Percentiles rank a stretch among this genome's conserved stretches.
phyloP scores from a whole-genome alignment of 2,888 invertebrate genomes.

The Neria commutata region DNA sequence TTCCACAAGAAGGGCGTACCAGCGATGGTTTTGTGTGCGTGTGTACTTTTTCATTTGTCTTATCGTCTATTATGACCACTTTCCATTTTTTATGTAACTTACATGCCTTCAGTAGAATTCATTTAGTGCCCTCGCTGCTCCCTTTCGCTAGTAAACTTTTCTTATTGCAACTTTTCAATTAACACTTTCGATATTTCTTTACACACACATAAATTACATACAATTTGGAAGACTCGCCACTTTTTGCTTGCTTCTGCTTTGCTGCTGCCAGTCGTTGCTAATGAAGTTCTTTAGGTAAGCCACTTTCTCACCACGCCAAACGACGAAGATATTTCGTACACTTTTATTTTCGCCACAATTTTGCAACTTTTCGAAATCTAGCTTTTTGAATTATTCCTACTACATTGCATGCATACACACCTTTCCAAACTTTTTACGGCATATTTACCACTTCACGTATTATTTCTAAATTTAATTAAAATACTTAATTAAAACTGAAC shows the following conservation, averaged over 20 bases:
- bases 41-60: too few relatives aligned
- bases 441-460: neutral
- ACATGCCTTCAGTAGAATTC: neutral
- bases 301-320: constrained; percentile 43
- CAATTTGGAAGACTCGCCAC: too few relatives aligned
- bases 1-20: too few relatives aligned
- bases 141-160: neutral
- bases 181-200: neutral
- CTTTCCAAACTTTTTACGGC: neutral
- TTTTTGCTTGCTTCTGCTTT: constrained; percentile 23
- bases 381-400: neutral
- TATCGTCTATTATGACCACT: too few relatives aligned
- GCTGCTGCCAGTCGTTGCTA: too few relatives aligned
- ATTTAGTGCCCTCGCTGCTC: neutral
- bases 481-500: constrained; percentile 24
- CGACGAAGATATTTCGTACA: constrained; percentile 40
- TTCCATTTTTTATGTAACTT: neutral
- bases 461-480: neutral
- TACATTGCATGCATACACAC: neutral
- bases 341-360: constrained; percentile 9
- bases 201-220: too few relatives aligned
- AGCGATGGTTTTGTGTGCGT: too few relatives aligned
- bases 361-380: too few relatives aligned
- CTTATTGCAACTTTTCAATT: constrained; percentile 1
- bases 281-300: too few relatives aligned